Evolutionary conservation across 1,140 invertebrate genomes (phyloP).

Genomic region (Drosophila santomea): DNA sequence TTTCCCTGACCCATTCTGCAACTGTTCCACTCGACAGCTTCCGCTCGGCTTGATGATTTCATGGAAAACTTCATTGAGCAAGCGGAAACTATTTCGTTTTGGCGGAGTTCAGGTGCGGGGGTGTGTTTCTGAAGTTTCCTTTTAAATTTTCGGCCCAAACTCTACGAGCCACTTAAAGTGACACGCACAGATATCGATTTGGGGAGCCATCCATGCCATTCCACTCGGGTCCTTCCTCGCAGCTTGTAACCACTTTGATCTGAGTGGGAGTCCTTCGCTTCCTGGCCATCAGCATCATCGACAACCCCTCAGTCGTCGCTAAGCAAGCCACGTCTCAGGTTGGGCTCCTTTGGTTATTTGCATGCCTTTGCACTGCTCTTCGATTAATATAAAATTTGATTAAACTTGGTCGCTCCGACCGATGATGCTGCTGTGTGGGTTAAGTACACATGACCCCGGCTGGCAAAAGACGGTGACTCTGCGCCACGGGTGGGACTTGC

Average conservation of each 20-base stretch:
- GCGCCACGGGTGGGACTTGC: constrained; percentile 39
- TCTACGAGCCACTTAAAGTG: constrained; percentile 51
- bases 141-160: constrained; percentile 28
- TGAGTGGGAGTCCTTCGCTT: constrained; percentile 6
- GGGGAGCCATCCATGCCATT: background rate
- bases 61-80: constrained; percentile 81
- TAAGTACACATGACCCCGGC: constrained; percentile 77
- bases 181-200: constrained; percentile 58
- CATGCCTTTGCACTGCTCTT: constrained; percentile 81
- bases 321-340: constrained; percentile 47
- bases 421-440: constrained; percentile 52
- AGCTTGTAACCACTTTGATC: constrained; percentile 48
- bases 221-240: background rate
- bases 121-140: constrained; percentile 73
- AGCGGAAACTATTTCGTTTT: constrained; percentile 82
- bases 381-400: constrained; percentile 83
- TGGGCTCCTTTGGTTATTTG: constrained; percentile 69
- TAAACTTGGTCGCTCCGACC: constrained; percentile 69
- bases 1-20: constrained; percentile 42
- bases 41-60: constrained; percentile 81
- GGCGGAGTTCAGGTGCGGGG: constrained; percentile 37
- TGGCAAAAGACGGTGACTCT: constrained; percentile 44
- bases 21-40: constrained; percentile 81
- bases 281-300: background rate
- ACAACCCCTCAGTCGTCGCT: constrained; percentile 10